Evolutionary conservation across 2,888 invertebrate species (phyloP).

Genomic region (Eremobia ochroleuca): DNA sequence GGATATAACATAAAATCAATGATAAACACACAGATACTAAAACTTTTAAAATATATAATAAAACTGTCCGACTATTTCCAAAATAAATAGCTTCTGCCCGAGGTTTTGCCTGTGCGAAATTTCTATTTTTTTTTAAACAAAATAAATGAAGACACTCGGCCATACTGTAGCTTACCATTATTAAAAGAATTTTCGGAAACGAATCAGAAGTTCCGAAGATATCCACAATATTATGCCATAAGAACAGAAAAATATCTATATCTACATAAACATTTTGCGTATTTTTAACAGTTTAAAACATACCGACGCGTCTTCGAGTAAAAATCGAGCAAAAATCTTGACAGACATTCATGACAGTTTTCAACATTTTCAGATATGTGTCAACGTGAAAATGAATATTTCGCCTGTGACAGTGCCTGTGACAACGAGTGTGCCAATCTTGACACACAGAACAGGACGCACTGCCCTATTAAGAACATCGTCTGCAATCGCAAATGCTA

Average conservation of each 20-base stretch:
- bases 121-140: no score
- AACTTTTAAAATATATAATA: no score
- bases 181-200: no score
- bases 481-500: slow-evolving; percentile 71
- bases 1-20: no score
- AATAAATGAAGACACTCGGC: no score
- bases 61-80: neutral
- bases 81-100: no score
- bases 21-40: no score
- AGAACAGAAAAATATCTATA: no score
- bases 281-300: neutral
- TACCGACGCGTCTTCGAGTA: neutral
- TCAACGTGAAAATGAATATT: slow-evolving; percentile 56
- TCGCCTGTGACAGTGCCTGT: slow-evolving; percentile 62
- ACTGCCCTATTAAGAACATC: slow-evolving; percentile 69
- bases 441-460: slow-evolving; percentile 60
- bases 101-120: no score
- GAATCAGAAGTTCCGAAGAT: no score
- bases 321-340: neutral
- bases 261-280: neutral
- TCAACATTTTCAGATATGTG: slow-evolving; percentile 50
- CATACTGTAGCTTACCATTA: no score
- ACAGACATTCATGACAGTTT: neutral
- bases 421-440: slow-evolving; percentile 70
- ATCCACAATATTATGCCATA: no score